These are phyloP conservation scores for Cepaea hortensis DNA, from an alignment of 2,888 invertebrate genomes.

Conservation along the genomic window DNA sequence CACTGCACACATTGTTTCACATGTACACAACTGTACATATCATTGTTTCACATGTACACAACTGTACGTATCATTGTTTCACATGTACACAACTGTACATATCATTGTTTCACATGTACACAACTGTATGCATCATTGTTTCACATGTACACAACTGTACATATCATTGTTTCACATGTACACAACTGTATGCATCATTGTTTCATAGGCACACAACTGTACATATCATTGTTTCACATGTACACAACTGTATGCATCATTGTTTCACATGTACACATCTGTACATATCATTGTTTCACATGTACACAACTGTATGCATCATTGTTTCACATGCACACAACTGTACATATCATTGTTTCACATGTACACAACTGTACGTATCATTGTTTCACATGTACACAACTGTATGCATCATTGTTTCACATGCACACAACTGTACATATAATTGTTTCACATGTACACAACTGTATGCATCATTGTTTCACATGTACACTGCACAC, in stretches of 20 bases:
- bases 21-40: constrained; percentile 13
- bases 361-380: too few relatives aligned
- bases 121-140: too few relatives aligned
- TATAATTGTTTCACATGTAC: constrained; percentile 35
- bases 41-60: neutral
- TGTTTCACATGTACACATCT: constrained; percentile 3
- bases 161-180: neutral
- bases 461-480: constrained; percentile 51
- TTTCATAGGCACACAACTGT: constrained; percentile 43
- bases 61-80: too few relatives aligned
- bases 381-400: neutral
- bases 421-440: too few relatives aligned
- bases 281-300: constrained; percentile 40
- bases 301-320: too few relatives aligned
- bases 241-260: too few relatives aligned
- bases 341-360: constrained; percentile 46
- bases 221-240: constrained; percentile 18
- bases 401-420: constrained; percentile 49
- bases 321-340: constrained; percentile 10
- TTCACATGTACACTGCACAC: neutral
- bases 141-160: constrained; percentile 48
- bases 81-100: constrained; percentile 50
- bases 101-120: neutral
- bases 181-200: too few relatives aligned
- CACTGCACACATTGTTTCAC: too few relatives aligned